Evolutionary conservation across 2,797 vertebrate genomes (phyloP).

Genomic region (Tiaroga cobitis): DNA sequence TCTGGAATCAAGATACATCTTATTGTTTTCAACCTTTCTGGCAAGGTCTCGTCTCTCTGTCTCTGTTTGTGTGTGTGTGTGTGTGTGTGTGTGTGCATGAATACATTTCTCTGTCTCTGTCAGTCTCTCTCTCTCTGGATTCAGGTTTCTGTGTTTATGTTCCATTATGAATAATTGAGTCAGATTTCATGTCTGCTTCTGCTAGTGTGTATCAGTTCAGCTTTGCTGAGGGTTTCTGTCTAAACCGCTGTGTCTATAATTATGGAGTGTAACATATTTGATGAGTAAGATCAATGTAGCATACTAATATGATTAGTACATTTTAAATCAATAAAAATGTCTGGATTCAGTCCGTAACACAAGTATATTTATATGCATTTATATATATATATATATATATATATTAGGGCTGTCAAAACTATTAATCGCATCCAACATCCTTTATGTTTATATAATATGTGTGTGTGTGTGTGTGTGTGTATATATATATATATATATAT

Average conservation of each 20-base stretch:
- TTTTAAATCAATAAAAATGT: not conserved
- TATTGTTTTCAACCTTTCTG: not conserved
- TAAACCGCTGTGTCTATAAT: not conserved
- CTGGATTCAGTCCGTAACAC: not conserved
- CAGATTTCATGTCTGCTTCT: conserved; percentile 70
- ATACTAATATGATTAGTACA: not conserved
- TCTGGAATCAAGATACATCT: conserved; percentile 11
- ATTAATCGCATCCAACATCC: too few species aligned
- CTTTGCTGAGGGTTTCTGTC: conserved; percentile 1
- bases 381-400: too few species aligned
- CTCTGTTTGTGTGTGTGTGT: not conserved
- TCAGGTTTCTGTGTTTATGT: conserved; percentile 58
- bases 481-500: too few species aligned
- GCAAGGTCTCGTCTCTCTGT: not conserved
- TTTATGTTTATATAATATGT: too few species aligned
- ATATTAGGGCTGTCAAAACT: too few species aligned
- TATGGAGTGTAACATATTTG: not conserved
- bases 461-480: too few species aligned
- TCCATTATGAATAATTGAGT: conserved; percentile 80
- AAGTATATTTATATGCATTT: not conserved
- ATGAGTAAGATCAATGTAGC: not conserved
- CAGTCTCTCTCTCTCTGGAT: not conserved
- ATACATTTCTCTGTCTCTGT: not conserved
- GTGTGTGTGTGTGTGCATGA: not conserved
- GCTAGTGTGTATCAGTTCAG: conserved; percentile 39